Evolutionary conservation across 2,113 vertebrate species (phyloP), one percentile per base, ranked within the genome.

Genomic region (Trinectes maculatus): DNA sequence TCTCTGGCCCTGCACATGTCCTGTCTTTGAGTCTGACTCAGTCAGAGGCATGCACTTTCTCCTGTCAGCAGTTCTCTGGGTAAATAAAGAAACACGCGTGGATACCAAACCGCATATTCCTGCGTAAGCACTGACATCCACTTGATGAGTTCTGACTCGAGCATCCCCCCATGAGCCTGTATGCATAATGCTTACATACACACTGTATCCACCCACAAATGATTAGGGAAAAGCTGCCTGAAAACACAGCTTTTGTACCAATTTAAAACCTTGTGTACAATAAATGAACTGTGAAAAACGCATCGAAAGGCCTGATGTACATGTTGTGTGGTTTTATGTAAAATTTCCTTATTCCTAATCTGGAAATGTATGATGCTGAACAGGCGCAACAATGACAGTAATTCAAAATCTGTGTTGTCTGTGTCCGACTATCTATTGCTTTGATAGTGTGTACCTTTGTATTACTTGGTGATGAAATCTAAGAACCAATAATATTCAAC

Each of bases 21-120:
- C n/a, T n/a, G 51, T 76, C 68, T 47, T 68, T 58, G 25, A 16
- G 3, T 65, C 52, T 83, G 84, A 86, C 74, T 85, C 76, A 65
- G 62, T 56, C 29, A 36, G 57, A 19, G 34, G 54, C 39, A 26
- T 22, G 2, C 43, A 75, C 31, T 54, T 79, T 39, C 31, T 70
- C 8, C 64, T 48, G 65, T 77, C 82, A 86, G 83, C 69, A 65
- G 31, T 78, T 84, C 63, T 57, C 24, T 9, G 60, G 36, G 37
- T 82, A 85, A 82, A 72, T 74, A 85, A 74, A 60, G 63, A 57
- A 62, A 69, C 74, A 19, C 25, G 18, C 31, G 6, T 51, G 51
- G 52, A 68, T 60, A 67, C 47, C 37, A 56, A 84, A 71, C 60
- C 0, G 13, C 33, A 63, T 61, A 69, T 60, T 59, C 65, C 72